Percentiles rank a stretch among this genome's conserved stretches.
phyloP scores from a whole-genome alignment of 2,888 invertebrate genomes.

The Acronicta alni region DNA sequence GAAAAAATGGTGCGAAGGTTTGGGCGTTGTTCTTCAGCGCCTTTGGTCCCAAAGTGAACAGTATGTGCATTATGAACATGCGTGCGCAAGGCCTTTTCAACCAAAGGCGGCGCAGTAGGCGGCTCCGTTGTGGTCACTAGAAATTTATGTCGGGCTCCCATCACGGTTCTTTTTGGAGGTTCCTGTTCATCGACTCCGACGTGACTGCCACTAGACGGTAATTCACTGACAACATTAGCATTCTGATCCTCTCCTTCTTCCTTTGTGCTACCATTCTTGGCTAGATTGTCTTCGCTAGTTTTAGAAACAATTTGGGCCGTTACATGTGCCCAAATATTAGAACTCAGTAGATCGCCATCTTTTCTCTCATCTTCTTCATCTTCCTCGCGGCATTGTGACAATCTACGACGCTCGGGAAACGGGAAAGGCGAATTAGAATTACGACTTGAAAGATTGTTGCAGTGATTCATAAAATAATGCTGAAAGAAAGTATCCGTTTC shows the following conservation, averaged over 20 bases:
- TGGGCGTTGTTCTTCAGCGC: slow-evolving; percentile 88
- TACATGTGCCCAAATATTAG: slow-evolving; percentile 57
- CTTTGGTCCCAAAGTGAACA: slow-evolving; percentile 91
- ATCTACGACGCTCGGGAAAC: slow-evolving; percentile 90
- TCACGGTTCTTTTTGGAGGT: slow-evolving; percentile 75
- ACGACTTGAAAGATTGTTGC: slow-evolving; percentile 91
- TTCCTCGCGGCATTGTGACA: slow-evolving; percentile 95
- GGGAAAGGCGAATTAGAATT: slow-evolving; percentile 81
- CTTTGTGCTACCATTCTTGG: slow-evolving; percentile 52
- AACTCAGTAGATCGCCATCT: slow-evolving; percentile 66
- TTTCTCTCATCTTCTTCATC: slow-evolving; percentile 92
- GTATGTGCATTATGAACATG: slow-evolving; percentile 90
- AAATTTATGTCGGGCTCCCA: slow-evolving; percentile 83
- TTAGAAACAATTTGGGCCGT: slow-evolving; percentile 58
- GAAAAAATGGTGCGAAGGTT: slow-evolving; percentile 90
- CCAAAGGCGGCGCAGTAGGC: slow-evolving; percentile 73
- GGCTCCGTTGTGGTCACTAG: slow-evolving; percentile 78
- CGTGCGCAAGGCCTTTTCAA: slow-evolving; percentile 83
- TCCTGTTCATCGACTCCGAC: slow-evolving; percentile 71
- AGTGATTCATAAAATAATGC: slow-evolving; percentile 93
- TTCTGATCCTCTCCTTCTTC: slow-evolving; percentile 56
- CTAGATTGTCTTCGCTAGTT: slow-evolving; percentile 49
- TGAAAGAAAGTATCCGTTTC: slow-evolving; percentile 91
- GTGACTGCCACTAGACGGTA: slow-evolving; percentile 28
- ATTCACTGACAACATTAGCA: slow-evolving; percentile 47